Evolutionary conservation across 2,797 vertebrate genomes (phyloP).

Genomic region (Poecilia velifera): DNA sequence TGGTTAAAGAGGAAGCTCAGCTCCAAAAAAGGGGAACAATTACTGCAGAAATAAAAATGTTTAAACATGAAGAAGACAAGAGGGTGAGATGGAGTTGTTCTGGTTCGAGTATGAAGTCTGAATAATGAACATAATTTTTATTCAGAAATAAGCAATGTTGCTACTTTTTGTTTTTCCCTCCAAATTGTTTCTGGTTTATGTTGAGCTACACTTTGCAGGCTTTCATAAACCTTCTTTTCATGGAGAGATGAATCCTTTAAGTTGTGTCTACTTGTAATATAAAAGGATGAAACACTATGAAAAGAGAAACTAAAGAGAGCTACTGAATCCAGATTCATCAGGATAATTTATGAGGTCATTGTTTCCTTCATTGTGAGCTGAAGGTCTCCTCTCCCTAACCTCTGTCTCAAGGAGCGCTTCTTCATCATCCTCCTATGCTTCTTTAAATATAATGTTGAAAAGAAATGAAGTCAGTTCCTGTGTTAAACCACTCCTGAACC

Average conservation of each 20-base stretch:
- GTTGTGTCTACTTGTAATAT: background rate
- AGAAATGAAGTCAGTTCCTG: background rate
- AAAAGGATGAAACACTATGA: background rate
- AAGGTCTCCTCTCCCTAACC: background rate
- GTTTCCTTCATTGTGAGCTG: background rate
- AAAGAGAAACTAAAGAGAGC: background rate
- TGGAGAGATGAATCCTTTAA: background rate
- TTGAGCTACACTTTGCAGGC: background rate
- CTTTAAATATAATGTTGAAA: background rate
- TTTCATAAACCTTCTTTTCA: background rate
- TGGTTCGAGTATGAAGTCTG: background rate
- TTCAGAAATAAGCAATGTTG: background rate
- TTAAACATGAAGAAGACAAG: background rate
- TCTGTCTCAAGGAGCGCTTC: background rate
- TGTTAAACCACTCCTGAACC: too few species aligned
- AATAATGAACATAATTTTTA: background rate
- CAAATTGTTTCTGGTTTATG: background rate
- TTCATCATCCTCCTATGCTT: background rate
- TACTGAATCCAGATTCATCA: background rate
- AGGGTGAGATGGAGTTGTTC: background rate
- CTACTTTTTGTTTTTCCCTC: too few species aligned
- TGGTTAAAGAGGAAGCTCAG: background rate
- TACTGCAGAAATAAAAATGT: background rate
- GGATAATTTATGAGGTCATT: background rate
- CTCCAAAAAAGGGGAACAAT: background rate